Evolutionary conservation across 2,888 invertebrate genomes (phyloP).

Genomic region (Chloroclysta siterata): DNA sequence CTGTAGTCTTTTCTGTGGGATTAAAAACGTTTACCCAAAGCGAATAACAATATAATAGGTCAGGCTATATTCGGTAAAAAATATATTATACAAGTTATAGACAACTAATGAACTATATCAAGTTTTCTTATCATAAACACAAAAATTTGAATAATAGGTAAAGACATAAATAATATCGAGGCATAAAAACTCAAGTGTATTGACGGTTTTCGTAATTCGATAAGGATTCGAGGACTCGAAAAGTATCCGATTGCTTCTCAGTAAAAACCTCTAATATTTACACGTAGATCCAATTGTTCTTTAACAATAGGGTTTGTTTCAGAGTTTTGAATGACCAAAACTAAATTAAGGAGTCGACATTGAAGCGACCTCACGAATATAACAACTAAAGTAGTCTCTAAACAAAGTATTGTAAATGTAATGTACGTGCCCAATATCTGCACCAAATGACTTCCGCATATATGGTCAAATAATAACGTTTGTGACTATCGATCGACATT

Average conservation of each 20-base stretch:
- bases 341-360: slow-evolving; percentile 64
- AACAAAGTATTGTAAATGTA: slow-evolving; percentile 3
- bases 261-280: slow-evolving; percentile 63
- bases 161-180: slow-evolving; percentile 16
- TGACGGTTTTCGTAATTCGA: slow-evolving; percentile 37
- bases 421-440: slow-evolving; percentile 74
- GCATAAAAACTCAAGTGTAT: slow-evolving; percentile 33
- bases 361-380: slow-evolving; percentile 70
- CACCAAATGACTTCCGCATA: slow-evolving; percentile 77
- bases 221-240: slow-evolving; percentile 45
- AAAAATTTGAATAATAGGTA: neutral
- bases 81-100: too few species aligned
- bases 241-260: slow-evolving; percentile 74
- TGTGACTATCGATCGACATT: slow-evolving; percentile 13
- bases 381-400: slow-evolving; percentile 41
- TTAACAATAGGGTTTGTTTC: slow-evolving; percentile 58
- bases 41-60: too few species aligned
- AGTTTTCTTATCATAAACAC: neutral
- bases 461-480: slow-evolving; percentile 50
- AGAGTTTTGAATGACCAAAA: slow-evolving; percentile 57
- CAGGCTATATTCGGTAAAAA: too few species aligned
- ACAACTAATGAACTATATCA: too few species aligned
- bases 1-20: neutral
- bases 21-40: neutral
- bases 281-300: slow-evolving; percentile 65